These are phyloP conservation scores for Mixornis gularis DNA, from an alignment of 2,113 vertebrate genomes.

Conservation along the genomic window DNA sequence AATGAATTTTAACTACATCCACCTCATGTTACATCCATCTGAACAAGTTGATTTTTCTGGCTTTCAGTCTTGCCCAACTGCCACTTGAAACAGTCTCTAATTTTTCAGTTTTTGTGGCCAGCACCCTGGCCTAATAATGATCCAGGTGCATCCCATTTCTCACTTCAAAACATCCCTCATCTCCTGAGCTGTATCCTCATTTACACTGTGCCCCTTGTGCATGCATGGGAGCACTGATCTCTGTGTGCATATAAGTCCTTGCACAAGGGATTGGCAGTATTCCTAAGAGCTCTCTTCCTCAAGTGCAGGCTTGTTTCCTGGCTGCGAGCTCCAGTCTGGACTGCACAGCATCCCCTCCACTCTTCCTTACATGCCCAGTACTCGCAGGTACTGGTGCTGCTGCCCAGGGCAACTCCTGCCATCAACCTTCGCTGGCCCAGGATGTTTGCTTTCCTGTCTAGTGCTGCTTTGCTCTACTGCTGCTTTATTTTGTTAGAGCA, in stretches of 20 bases:
- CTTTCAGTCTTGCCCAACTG: background rate
- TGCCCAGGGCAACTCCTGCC: rapidly evolving
- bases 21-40: background rate
- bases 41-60: background rate
- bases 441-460: background rate
- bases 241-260: background rate
- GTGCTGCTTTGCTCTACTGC: background rate
- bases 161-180: background rate
- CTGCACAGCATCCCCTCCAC: background rate
- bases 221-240: background rate
- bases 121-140: background rate
- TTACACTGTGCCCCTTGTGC: rapidly evolving
- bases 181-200: background rate
- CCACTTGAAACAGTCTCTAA: background rate
- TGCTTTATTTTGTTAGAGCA: background rate
- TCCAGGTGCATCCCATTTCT: background rate
- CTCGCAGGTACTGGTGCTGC: background rate
- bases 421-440: rapidly evolving
- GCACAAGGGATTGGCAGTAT: background rate
- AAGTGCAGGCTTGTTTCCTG: background rate
- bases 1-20: background rate
- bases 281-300: background rate
- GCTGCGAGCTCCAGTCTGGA: background rate
- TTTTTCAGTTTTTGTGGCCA: background rate
- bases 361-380: background rate